Conservation (phyloP, 1,140 invertebrate genomes). For the Drosophila navojoa region DNA sequence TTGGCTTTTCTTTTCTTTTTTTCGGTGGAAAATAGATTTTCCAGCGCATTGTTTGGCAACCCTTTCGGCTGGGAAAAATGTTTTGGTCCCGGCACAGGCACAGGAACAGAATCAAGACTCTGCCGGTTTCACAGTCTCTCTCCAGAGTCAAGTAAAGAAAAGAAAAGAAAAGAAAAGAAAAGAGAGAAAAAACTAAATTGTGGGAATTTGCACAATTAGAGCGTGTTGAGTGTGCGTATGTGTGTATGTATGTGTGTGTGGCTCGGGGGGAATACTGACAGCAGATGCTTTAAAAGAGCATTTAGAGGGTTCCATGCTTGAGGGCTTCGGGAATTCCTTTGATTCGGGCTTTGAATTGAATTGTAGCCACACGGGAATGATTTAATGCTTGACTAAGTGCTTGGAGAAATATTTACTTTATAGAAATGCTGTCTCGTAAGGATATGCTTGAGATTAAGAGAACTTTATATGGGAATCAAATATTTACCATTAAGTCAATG, state of each 20-base stretch:
- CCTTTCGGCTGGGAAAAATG: slow-evolving; percentile 74
- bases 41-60: slow-evolving; percentile 57
- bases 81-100: slow-evolving; percentile 20
- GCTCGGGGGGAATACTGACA: background rate
- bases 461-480: no score
- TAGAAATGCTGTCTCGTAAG: background rate
- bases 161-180: slow-evolving; percentile 10
- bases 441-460: no score
- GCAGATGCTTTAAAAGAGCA: slow-evolving; percentile 20
- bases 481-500: no score
- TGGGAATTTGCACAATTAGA: slow-evolving; percentile 81
- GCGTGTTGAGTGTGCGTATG: slow-evolving; percentile 50
- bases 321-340: slow-evolving; percentile 15
- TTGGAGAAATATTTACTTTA: slow-evolving; percentile 1
- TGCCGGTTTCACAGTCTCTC: slow-evolving; percentile 29
- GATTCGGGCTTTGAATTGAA: slow-evolving; percentile 6
- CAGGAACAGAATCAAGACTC: slow-evolving; percentile 45
- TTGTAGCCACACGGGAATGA: slow-evolving; percentile 23
- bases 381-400: slow-evolving; percentile 12
- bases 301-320: slow-evolving; percentile 1
- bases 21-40: slow-evolving; percentile 61
- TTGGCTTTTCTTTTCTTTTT: background rate
- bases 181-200: slow-evolving; percentile 48
- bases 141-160: slow-evolving; percentile 14
- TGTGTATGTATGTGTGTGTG: slow-evolving; percentile 1